Evolutionary conservation across 2,888 invertebrate species (phyloP).

Genomic region (Dasypolia templi): DNA sequence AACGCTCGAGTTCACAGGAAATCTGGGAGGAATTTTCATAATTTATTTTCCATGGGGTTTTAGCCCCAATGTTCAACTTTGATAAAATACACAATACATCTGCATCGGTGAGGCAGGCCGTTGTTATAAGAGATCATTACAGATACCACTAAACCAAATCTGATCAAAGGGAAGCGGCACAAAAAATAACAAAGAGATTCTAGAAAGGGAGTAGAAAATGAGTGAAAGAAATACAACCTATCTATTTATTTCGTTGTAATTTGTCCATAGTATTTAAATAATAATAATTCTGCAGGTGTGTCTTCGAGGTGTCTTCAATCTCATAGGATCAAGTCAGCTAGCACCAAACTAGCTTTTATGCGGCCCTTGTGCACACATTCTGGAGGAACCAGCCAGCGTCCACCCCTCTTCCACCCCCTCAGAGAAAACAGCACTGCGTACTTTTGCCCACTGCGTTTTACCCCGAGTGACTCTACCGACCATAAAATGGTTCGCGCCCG

Average conservation of each 20-base stretch:
- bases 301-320: not conserved
- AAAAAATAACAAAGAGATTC: constrained; percentile 5
- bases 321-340: constrained; percentile 6
- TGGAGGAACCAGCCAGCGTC: too few species aligned
- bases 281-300: not conserved
- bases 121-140: not conserved
- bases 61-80: constrained; percentile 2
- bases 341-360: too few species aligned
- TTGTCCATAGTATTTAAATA: too few species aligned
- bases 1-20: constrained; percentile 8
- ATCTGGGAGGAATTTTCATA: constrained; percentile 20
- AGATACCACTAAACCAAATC: not conserved
- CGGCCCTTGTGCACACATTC: too few species aligned
- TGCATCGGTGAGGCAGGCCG: not conserved
- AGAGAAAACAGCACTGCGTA: too few species aligned
- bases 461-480: too few species aligned
- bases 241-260: too few species aligned
- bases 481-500: too few species aligned
- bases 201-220: not conserved
- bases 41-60: constrained; percentile 19
- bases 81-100: constrained; percentile 23
- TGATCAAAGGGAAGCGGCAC: not conserved
- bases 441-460: too few species aligned
- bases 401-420: too few species aligned
- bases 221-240: not conserved